Conservation (phyloP, 2,888 invertebrate species). For the Poecilus cupreus region DNA sequence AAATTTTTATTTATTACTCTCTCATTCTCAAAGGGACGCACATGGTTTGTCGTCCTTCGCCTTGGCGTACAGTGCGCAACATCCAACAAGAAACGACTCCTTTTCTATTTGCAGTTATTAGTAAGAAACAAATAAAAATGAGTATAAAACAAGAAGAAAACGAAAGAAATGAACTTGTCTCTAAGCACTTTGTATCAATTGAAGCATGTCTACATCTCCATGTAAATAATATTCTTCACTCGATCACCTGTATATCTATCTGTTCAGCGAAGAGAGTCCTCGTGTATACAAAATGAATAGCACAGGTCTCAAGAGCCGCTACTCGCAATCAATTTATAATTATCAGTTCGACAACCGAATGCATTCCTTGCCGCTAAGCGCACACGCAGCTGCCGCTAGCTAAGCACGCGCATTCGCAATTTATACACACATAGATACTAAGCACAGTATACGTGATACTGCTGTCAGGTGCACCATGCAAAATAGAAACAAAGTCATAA, state of each 20-base stretch:
- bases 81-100: no score
- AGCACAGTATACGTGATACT: not conserved
- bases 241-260: no score
- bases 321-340: conserved; percentile 33
- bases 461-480: not conserved
- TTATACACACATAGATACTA: not conserved
- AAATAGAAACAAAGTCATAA: conserved; percentile 7
- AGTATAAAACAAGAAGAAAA: no score
- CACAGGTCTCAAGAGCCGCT: not conserved
- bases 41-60: no score
- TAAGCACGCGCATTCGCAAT: conserved; percentile 7
- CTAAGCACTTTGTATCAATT: conserved; percentile 5
- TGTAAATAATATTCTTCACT: conserved; percentile 8
- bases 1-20: no score
- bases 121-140: no score
- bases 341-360: conserved; percentile 38
- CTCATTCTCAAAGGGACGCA: no score
- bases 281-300: not conserved
- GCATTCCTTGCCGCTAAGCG: conserved; percentile 35
- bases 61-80: no score
- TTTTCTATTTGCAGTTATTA: no score
- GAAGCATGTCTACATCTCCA: conserved; percentile 5
- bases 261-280: not conserved
- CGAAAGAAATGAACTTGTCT: no score
- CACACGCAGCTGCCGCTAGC: conserved; percentile 17